phyloP scores from a whole-genome alignment of 2,888 invertebrate species.

The Drosophila rubida region DNA sequence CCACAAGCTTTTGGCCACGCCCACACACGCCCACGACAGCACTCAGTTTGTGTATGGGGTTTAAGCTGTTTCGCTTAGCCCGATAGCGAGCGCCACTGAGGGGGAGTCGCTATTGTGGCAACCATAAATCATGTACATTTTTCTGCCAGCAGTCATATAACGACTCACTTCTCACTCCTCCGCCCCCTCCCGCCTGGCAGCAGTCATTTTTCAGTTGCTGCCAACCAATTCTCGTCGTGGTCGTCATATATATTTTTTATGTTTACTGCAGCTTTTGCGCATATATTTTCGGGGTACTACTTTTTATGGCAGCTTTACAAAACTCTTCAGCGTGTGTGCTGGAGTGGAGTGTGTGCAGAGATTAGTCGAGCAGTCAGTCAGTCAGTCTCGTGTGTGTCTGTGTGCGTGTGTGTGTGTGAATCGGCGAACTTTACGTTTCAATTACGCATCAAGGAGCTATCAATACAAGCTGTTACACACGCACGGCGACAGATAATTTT shows the following conservation, averaged over 20 bases:
- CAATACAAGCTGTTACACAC: slow-evolving; percentile 79
- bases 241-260: slow-evolving; percentile 70
- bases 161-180: background rate
- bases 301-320: slow-evolving; percentile 71
- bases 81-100: background rate
- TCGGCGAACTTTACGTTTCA: slow-evolving; percentile 77
- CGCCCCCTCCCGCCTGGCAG: background rate
- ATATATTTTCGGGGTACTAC: slow-evolving; percentile 48
- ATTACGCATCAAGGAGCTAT: slow-evolving; percentile 81
- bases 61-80: slow-evolving; percentile 42
- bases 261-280: slow-evolving; percentile 72
- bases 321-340: slow-evolving; percentile 53
- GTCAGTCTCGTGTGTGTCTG: background rate
- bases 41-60: slow-evolving; percentile 23
- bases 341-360: slow-evolving; percentile 16
- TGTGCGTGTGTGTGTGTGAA: background rate
- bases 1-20: slow-evolving; percentile 19
- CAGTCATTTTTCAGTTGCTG: slow-evolving; percentile 65
- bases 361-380: slow-evolving; percentile 48
- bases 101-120: slow-evolving; percentile 59
- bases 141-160: slow-evolving; percentile 77
- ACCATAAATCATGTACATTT: slow-evolving; percentile 79
- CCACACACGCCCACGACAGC: slow-evolving; percentile 1
- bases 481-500: slow-evolving; percentile 73
- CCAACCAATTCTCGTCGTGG: slow-evolving; percentile 57